phyloP scores from a whole-genome alignment of 2,113 vertebrate species.

The Rattus rattus region DNA sequence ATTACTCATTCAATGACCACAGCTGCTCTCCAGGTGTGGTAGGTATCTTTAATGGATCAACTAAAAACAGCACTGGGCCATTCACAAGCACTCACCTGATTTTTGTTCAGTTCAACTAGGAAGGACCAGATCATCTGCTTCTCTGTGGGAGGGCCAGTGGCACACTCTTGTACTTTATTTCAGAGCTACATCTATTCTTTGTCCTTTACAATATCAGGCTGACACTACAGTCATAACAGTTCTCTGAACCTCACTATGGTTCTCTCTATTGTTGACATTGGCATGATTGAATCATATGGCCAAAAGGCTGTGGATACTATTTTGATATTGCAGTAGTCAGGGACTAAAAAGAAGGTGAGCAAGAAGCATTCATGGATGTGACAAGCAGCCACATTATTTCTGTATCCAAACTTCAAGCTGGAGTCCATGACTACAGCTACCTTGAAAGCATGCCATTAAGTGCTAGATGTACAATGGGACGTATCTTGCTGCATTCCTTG shows the following conservation, averaged over 20 bases:
- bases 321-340: neutral
- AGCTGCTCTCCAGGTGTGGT: neutral
- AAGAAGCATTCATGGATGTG: neutral
- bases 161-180: neutral
- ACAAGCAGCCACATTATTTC: neutral
- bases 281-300: neutral
- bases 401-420: neutral
- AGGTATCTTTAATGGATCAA: neutral
- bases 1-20: neutral
- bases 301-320: neutral
- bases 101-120: neutral
- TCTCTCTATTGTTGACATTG: neutral
- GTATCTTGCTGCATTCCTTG: neutral
- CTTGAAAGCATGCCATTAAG: neutral
- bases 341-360: neutral
- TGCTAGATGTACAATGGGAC: neutral
- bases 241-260: neutral
- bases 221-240: neutral
- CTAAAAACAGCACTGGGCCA: neutral
- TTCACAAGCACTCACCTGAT: neutral
- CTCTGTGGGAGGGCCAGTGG: neutral
- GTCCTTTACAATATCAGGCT: neutral
- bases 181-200: neutral
- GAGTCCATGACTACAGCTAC: neutral
- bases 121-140: neutral